Conservation (phyloP, 1,140 invertebrate species). For the Drosophila nigromelanica region DNA sequence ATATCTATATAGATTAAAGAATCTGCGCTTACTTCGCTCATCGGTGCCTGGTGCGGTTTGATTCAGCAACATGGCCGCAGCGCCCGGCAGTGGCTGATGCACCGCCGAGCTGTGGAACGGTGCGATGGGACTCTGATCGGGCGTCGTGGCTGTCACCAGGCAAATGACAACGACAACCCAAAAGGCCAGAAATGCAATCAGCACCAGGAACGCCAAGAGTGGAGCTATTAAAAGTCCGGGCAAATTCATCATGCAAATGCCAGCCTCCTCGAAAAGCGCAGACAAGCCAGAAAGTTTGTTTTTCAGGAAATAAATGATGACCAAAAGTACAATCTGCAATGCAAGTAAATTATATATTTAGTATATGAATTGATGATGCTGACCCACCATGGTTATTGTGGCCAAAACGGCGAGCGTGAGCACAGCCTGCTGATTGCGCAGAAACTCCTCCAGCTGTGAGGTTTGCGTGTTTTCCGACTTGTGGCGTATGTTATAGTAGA, state of each 20-base stretch:
- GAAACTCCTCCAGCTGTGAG: constrained; percentile 89
- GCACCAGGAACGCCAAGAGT: constrained; percentile 91
- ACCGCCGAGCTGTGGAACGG: constrained; percentile 63
- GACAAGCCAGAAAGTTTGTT: constrained; percentile 92
- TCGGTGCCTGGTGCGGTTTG: constrained; percentile 41
- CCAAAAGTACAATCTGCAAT: constrained; percentile 90
- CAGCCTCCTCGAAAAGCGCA: constrained; percentile 93
- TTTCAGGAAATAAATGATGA: constrained; percentile 91
- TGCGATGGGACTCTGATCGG: constrained; percentile 82
- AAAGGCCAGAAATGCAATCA: constrained; percentile 92
- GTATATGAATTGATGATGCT: neutral
- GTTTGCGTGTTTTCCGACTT: constrained; percentile 79
- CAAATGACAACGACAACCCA: constrained; percentile 93
- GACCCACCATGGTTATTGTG: constrained; percentile 88
- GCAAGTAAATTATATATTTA: neutral
- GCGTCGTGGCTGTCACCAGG: constrained; percentile 86
- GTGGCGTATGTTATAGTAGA: constrained; percentile 91
- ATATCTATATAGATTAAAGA: neutral
- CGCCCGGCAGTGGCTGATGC: constrained; percentile 31
- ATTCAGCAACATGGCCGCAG: constrained; percentile 31
- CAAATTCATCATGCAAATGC: constrained; percentile 91
- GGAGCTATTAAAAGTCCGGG: constrained; percentile 95
- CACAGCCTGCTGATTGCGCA: constrained; percentile 94
- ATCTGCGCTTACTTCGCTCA: constrained; percentile 58
- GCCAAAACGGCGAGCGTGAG: constrained; percentile 92